These are phyloP conservation scores for Balearica regulorum DNA, from an alignment of 2,797 vertebrate species.

Conservation along the genomic window DNA sequence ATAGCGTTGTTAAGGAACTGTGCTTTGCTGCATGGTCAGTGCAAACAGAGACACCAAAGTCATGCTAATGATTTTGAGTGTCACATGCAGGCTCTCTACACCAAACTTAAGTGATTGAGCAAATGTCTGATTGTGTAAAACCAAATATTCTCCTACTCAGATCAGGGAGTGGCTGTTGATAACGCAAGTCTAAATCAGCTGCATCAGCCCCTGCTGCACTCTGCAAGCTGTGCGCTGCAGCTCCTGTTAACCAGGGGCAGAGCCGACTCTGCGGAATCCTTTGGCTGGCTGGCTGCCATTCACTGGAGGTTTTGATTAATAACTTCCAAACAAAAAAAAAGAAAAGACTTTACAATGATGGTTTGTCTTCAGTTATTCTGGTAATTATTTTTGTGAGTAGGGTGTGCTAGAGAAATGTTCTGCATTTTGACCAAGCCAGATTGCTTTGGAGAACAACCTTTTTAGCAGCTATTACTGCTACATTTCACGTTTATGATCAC, in stretches of 20 bases:
- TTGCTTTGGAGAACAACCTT: background rate
- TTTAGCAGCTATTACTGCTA: conserved; percentile 15
- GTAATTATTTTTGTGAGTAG: conserved; percentile 13
- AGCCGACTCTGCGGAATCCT: background rate
- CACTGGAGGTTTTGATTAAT: background rate
- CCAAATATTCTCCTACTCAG: background rate
- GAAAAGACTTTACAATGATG: background rate
- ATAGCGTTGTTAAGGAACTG: background rate
- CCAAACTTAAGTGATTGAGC: background rate
- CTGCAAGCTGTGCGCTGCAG: background rate
- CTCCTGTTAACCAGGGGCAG: background rate
- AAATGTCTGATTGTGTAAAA: background rate
- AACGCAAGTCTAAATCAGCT: background rate
- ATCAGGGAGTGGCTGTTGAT: background rate
- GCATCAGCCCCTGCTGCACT: background rate
- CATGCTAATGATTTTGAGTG: background rate
- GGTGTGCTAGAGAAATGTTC: background rate
- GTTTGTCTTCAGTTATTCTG: background rate
- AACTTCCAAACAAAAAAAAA: background rate
- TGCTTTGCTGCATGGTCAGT: background rate
- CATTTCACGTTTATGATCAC: background rate
- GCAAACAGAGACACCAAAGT: background rate
- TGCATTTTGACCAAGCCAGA: background rate
- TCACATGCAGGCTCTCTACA: background rate
- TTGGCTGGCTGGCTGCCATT: background rate